phyloP scores from a whole-genome alignment of 1,140 invertebrate genomes.

The Thaumatotibia leucotreta region DNA sequence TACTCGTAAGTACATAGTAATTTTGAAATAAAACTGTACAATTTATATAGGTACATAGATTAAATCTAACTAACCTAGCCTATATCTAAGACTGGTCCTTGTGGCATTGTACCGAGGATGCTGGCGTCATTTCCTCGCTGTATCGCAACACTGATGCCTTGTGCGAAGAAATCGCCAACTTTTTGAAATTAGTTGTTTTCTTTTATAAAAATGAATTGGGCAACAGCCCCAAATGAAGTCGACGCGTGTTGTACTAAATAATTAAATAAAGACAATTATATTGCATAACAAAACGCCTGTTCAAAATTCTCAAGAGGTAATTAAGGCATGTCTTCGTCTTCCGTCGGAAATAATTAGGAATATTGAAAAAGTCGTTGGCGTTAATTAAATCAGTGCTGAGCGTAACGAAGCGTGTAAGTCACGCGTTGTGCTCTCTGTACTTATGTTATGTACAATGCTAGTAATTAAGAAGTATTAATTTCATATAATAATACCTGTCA shows the following conservation, averaged over 20 bases:
- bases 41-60: too few relatives aligned
- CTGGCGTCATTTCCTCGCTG: too few relatives aligned
- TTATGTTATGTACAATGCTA: background rate
- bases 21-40: too few relatives aligned
- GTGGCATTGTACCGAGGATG: too few relatives aligned
- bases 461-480: background rate
- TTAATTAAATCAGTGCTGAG: slow-evolving; percentile 59
- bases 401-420: slow-evolving; percentile 45
- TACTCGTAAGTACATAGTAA: too few relatives aligned
- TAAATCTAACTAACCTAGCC: too few relatives aligned
- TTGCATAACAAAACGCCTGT: background rate
- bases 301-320: background rate
- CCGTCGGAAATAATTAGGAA: slow-evolving; percentile 55
- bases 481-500: background rate
- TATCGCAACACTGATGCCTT: too few relatives aligned
- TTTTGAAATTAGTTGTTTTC: background rate
- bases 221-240: background rate
- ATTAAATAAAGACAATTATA: background rate
- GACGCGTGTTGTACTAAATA: background rate
- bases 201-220: background rate
- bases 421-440: slow-evolving; percentile 25
- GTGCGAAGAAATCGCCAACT: too few relatives aligned
- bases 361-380: slow-evolving; percentile 36
- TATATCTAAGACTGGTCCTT: too few relatives aligned
- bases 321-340: slow-evolving; percentile 21